Percentiles rank a stretch among this genome's conserved stretches.
These are phyloP conservation scores for Frankliniella fusca DNA, from an alignment of 2,888 invertebrate species.

Conservation along the genomic window DNA sequence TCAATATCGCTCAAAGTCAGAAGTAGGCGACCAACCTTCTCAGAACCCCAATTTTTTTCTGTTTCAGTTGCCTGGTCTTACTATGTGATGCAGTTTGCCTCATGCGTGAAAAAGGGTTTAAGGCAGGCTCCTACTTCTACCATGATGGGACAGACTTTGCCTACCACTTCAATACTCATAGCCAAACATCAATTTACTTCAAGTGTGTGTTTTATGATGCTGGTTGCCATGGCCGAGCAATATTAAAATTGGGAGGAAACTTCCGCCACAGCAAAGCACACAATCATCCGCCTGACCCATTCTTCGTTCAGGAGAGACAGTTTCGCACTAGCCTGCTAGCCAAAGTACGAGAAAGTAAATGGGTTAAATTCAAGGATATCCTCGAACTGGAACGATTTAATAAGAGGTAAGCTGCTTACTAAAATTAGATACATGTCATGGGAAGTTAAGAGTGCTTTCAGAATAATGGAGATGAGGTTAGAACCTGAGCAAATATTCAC, in stretches of 20 bases:
- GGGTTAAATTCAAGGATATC: background rate
- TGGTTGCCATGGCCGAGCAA: background rate
- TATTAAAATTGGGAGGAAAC: background rate
- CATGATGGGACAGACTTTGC: background rate
- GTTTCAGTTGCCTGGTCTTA: background rate
- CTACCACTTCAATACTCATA: background rate
- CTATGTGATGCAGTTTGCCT: background rate
- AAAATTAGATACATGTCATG: too few species aligned
- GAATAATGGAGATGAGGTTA: too few species aligned
- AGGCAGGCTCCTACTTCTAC: background rate
- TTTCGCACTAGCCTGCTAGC: background rate
- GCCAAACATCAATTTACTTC: background rate
- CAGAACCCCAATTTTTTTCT: background rate
- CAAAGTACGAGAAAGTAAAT: background rate
- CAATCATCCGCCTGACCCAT: background rate
- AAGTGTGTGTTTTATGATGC: background rate
- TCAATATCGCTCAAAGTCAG: too few species aligned
- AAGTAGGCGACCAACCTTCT: too few species aligned
- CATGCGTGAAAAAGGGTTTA: background rate
- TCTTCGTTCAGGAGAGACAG: background rate
- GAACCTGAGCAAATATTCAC: too few species aligned
- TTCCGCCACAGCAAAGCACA: background rate
- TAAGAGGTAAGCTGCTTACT: background rate
- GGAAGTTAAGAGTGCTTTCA: too few species aligned
- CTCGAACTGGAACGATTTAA: background rate